Percentiles rank a stretch among this genome's conserved stretches.
Conservation (phyloP, 2,888 invertebrate genomes). For the Acronicta aceris region DNA sequence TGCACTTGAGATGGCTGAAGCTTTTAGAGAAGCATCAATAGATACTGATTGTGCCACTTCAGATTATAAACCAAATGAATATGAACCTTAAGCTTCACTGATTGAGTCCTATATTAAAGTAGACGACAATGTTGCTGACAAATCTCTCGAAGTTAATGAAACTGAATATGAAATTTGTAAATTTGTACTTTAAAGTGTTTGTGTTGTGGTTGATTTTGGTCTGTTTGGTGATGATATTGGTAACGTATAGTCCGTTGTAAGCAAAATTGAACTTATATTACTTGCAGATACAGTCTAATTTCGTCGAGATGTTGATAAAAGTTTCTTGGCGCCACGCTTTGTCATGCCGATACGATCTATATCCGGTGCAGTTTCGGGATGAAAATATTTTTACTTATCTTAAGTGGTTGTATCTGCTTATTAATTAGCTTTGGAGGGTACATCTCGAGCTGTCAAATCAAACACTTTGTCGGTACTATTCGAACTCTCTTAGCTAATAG, state of each 20-base stretch:
- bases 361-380: constrained; percentile 89
- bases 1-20: constrained; percentile 84
- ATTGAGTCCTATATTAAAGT: constrained; percentile 48
- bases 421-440: constrained; percentile 86
- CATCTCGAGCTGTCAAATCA: constrained; percentile 86
- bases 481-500: constrained; percentile 74
- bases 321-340: constrained; percentile 86
- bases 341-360: constrained; percentile 88
- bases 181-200: constrained; percentile 57
- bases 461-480: constrained; percentile 84
- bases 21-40: constrained; percentile 84
- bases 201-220: constrained; percentile 57
- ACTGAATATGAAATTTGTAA: constrained; percentile 45
- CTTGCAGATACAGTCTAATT: constrained; percentile 51
- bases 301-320: constrained; percentile 40
- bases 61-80: constrained; percentile 56
- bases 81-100: constrained; percentile 41
- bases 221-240: constrained; percentile 40
- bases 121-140: constrained; percentile 70
- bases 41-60: constrained; percentile 81
- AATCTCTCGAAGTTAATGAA: constrained; percentile 72
- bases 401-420: constrained; percentile 89
- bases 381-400: constrained; percentile 89
- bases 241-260: constrained; percentile 43
- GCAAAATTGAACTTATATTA: constrained; percentile 41